phyloP scores from a whole-genome alignment of 1,140 invertebrate species.

The Drosophila nikananu region DNA sequence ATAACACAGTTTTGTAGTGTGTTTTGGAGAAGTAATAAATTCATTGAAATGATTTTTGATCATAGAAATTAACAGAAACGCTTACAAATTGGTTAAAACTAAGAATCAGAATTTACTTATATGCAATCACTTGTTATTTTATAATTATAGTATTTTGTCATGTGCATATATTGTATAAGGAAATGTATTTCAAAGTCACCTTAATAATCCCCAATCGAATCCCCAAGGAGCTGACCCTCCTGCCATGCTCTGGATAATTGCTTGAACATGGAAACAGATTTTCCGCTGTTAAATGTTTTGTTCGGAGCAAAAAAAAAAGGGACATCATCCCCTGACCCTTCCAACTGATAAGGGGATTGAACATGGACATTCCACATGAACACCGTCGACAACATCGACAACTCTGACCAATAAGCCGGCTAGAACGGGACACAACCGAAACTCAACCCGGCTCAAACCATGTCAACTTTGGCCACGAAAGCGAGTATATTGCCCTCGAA shows the following conservation, averaged over 20 bases:
- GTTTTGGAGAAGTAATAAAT: background rate
- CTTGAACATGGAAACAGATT: slow-evolving; percentile 15
- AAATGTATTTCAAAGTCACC: background rate
- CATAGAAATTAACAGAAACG: background rate
- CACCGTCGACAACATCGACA: slow-evolving; percentile 36
- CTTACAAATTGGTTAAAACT: background rate
- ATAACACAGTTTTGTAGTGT: background rate
- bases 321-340: background rate
- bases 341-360: background rate
- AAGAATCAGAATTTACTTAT: background rate
- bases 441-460: slow-evolving; percentile 40
- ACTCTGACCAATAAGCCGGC: slow-evolving; percentile 55
- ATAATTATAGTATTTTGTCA: background rate
- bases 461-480: slow-evolving; percentile 35
- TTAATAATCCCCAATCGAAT: background rate
- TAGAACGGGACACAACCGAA: slow-evolving; percentile 18
- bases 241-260: slow-evolving; percentile 8
- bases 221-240: background rate
- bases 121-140: too few species aligned
- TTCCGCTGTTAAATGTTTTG: background rate
- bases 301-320: background rate
- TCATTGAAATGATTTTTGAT: background rate
- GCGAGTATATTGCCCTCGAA: slow-evolving; percentile 9
- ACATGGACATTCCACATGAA: slow-evolving; percentile 34
- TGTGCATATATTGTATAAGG: too few species aligned